These are phyloP conservation scores for Leptinotarsa texana DNA, from an alignment of 1,140 invertebrate species.

Conservation along the genomic window DNA sequence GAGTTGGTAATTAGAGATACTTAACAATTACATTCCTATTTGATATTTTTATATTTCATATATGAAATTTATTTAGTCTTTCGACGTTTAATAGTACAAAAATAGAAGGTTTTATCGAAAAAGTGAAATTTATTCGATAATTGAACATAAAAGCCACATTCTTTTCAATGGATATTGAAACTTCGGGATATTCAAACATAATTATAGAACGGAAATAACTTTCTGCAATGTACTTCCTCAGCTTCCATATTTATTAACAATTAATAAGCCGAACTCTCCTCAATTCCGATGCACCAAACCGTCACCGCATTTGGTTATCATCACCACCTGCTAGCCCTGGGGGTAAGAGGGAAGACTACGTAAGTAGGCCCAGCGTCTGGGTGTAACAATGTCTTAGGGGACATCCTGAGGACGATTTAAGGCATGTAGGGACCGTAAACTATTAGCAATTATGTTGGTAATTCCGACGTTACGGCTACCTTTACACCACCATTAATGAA, in stretches of 20 bases:
- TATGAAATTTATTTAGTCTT: no score
- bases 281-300: conserved; percentile 15
- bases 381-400: conserved; percentile 19
- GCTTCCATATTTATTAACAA: conserved; percentile 8
- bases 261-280: conserved; percentile 4
- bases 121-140: no score
- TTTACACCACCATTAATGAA: conserved; percentile 23
- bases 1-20: no score
- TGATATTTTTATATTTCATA: no score
- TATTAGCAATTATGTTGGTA: conserved; percentile 27
- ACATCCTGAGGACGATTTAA: conserved; percentile 21
- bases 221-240: not conserved
- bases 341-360: not conserved
- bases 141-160: no score
- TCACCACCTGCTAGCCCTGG: conserved; percentile 4
- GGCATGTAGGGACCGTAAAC: conserved; percentile 26
- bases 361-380: not conserved
- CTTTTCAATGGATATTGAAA: no score
- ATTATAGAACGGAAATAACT: not conserved
- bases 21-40: no score
- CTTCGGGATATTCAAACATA: not conserved
- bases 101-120: no score
- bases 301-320: not conserved
- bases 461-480: conserved; percentile 27
- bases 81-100: no score